phyloP scores from a whole-genome alignment of 2,888 invertebrate species.

The Melolontha melolontha region DNA sequence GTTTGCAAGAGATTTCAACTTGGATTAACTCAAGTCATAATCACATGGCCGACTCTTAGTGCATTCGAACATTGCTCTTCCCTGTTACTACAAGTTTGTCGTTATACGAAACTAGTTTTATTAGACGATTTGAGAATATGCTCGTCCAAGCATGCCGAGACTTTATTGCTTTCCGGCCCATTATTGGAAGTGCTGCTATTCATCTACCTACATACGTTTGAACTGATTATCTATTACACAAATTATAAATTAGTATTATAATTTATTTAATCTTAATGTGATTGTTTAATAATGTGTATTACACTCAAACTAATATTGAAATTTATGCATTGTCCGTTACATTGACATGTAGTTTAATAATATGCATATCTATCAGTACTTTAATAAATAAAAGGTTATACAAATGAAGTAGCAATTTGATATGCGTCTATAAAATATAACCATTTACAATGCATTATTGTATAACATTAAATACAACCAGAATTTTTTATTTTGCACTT shows the following conservation, averaged over 20 bases:
- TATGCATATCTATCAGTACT: too few species aligned
- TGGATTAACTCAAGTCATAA: slow-evolving; percentile 64
- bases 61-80: slow-evolving; percentile 27
- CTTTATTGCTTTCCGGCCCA: slow-evolving; percentile 29
- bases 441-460: too few species aligned
- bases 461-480: too few species aligned
- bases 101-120: slow-evolving; percentile 39
- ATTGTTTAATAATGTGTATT: neutral
- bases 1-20: slow-evolving; percentile 64
- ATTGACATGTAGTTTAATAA: too few species aligned
- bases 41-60: slow-evolving; percentile 53
- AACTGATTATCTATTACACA: too few species aligned
- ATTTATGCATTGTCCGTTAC: neutral
- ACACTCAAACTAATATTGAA: too few species aligned
- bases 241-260: too few species aligned
- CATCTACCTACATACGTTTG: neutral
- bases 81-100: slow-evolving; percentile 28
- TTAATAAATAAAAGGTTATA: too few species aligned
- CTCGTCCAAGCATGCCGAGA: slow-evolving; percentile 10
- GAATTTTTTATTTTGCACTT: too few species aligned
- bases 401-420: too few species aligned
- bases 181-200: slow-evolving; percentile 13
- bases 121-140: slow-evolving; percentile 39
- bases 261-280: neutral
- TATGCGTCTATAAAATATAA: too few species aligned